Evolutionary conservation across 2,797 vertebrate species (phyloP).

Genomic region (Chloroceryle amazona): DNA sequence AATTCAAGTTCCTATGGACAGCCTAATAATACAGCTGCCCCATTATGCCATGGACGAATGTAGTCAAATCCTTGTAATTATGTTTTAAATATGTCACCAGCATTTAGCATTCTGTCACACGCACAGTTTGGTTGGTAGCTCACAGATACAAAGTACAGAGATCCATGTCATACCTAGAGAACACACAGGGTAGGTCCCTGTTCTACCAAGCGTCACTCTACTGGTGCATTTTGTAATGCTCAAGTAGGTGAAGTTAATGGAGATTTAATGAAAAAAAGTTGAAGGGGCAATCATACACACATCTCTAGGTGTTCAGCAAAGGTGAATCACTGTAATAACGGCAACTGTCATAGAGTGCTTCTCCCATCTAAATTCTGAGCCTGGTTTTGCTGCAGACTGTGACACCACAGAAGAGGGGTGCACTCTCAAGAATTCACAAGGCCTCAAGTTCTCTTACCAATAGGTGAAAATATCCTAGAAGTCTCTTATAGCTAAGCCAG

Average conservation of each 20-base stretch:
- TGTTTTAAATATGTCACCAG: constrained; percentile 33
- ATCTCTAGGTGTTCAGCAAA: background rate
- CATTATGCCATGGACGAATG: constrained; percentile 17
- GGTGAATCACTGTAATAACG: background rate
- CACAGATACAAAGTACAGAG: background rate
- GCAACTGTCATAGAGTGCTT: background rate
- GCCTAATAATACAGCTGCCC: constrained; percentile 46
- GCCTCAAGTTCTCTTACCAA: background rate
- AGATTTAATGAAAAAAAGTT: background rate
- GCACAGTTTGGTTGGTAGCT: background rate
- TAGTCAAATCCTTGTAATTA: constrained; percentile 21
- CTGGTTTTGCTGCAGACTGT: background rate
- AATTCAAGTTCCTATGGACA: constrained; percentile 45
- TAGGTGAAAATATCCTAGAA: background rate
- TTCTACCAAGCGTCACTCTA: background rate
- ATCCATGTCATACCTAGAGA: background rate
- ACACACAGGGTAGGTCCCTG: background rate
- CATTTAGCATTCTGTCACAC: constrained; percentile 6
- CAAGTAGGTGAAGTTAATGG: background rate
- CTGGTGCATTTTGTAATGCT: background rate
- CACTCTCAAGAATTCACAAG: background rate
- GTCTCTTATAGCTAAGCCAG: background rate
- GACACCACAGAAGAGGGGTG: background rate
- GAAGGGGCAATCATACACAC: background rate
- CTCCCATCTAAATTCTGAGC: background rate